Evolutionary conservation across 2,113 vertebrate genomes (phyloP).

Genomic region (Pygoscelis antarcticus): DNA sequence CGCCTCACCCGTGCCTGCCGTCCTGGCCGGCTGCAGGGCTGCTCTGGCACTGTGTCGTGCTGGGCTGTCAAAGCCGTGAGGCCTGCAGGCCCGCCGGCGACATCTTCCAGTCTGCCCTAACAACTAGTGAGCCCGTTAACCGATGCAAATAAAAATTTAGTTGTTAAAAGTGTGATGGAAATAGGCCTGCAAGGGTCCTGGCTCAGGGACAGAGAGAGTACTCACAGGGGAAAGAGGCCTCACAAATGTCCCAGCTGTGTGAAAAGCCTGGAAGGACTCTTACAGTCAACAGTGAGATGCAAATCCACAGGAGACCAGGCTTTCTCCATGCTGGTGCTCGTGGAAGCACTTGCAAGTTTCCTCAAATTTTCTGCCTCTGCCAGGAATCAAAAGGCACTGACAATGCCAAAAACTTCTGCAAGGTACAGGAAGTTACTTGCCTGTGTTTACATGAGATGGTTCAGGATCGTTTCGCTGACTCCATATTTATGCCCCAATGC

Average conservation of each 20-base stretch:
- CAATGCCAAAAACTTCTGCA: fast-evolving
- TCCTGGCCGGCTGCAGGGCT: background rate
- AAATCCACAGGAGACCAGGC: fast-evolving
- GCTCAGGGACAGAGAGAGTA: fast-evolving
- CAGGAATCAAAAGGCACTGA: background rate
- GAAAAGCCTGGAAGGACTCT: background rate
- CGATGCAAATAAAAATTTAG: fast-evolving
- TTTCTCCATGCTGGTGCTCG: background rate
- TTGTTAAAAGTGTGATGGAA: fast-evolving
- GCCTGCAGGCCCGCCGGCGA: fast-evolving
- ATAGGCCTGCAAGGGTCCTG: background rate
- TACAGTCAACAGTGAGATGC: fast-evolving
- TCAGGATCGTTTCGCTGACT: background rate
- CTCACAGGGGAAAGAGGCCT: fast-evolving
- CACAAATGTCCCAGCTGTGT: fast-evolving
- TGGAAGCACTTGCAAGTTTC: fast-evolving
- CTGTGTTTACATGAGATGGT: background rate
- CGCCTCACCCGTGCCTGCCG: no score
- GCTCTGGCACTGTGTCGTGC: fast-evolving
- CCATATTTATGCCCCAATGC: fast-evolving
- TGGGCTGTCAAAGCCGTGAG: background rate
- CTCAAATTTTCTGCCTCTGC: fast-evolving
- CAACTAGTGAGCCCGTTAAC: fast-evolving
- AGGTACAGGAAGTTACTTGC: background rate
- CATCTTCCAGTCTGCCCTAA: fast-evolving